Base-by-base conservation (phyloP, 1,140 invertebrate species). In the Thalassaphorura encarpata region DNA sequence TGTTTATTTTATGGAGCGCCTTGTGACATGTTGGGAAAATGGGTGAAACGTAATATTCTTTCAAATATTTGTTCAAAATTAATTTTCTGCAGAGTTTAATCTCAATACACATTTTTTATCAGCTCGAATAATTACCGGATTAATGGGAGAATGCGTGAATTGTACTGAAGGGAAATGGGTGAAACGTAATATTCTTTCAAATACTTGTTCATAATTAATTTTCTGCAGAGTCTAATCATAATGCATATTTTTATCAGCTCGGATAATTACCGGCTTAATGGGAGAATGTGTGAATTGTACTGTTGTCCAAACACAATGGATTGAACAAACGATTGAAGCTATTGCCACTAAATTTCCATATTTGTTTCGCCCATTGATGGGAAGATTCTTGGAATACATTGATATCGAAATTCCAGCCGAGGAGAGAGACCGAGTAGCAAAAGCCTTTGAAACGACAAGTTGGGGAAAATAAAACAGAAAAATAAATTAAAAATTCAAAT, bases 231-330 rank as follows among this genome's bases (percentile, higher is more conserved):
- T 45, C 11, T 11, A 45, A 11, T 16, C 6, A 13, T 23, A 45
- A n/a, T 21, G 11, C n/a, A n/a, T n/a, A n/a, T n/a, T 36, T n/a
- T 58, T 52, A 45, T 28, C 33, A 59, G 52, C 58, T 15, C 27
- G 58, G 29, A 40, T 61, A 16, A 47, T 46, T 18, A 43, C 48
- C 6, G 58, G 26, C 18, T 31, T 61, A 8, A 31, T 61, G 2
- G 58, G 58, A 19, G 48, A 57, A 27, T 61, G 58, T n/a, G 3
- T 56, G 11, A 45, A 40, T n/a, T 61, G 58, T 33, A 61, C 58
- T 13, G 28, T 43, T 23, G 15, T n/a, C n/a, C 58, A 61, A 31
- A 31, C 27, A 42, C 29, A 36, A 13, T 56, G 41, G 29, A 26
- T 61, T 15, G 27, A 50, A 11, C 48, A 48, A 19, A 27, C 33